Percentiles rank a stretch among this genome's conserved stretches.
Conservation (phyloP, 2,888 invertebrate species). For the Sarcophaga subvicina region DNA sequence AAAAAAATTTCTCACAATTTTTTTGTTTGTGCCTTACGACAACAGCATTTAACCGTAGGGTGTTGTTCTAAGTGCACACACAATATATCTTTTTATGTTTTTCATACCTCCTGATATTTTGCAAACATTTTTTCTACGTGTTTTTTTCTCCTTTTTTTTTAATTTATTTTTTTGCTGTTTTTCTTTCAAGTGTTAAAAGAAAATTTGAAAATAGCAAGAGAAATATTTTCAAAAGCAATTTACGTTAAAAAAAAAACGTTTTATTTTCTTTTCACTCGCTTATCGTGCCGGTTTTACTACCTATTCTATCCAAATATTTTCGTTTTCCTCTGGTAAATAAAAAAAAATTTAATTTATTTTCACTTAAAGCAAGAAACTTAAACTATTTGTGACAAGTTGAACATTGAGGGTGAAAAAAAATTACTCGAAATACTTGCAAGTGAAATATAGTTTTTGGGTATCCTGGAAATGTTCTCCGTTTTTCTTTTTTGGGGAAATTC, state of each 20-base stretch:
- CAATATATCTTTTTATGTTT: no score
- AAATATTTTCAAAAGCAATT: background rate
- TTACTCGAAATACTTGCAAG: no score
- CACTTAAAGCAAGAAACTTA: constrained; percentile 6
- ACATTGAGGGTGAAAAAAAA: no score
- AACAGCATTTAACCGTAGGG: no score
- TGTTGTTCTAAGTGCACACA: no score
- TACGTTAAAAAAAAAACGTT: background rate
- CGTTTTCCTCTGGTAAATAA: background rate
- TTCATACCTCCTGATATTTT: no score
- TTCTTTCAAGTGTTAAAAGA: background rate
- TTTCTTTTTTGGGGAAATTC: no score
- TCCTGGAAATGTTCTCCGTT: no score
- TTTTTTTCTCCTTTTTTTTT: background rate
- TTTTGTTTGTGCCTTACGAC: no score
- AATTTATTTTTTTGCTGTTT: background rate
- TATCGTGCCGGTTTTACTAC: background rate
- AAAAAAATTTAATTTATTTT: constrained; percentile 28
- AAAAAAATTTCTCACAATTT: no score
- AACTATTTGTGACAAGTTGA: constrained; percentile 42
- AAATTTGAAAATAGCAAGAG: background rate
- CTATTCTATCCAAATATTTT: background rate
- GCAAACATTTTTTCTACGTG: background rate
- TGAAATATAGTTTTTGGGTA: no score
- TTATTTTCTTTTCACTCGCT: background rate